Percentiles rank a stretch among this genome's conserved stretches.
phyloP scores from a whole-genome alignment of 2,888 invertebrate genomes.

The Dolomedes plantarius region DNA sequence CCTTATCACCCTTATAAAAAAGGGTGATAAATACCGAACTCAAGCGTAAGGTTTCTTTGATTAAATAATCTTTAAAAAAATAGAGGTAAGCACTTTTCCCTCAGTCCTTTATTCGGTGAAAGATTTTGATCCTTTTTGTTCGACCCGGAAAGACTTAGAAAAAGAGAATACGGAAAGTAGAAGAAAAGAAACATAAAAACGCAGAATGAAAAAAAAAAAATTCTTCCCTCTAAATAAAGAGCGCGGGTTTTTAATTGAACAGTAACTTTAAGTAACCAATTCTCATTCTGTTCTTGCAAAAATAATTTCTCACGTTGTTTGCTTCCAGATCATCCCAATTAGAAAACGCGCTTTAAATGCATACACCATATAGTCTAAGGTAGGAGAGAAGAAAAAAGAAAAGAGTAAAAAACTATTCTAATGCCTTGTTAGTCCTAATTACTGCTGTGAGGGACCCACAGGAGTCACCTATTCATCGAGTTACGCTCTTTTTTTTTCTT shows the following conservation, averaged over 20 bases:
- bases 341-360: slow-evolving; percentile 48
- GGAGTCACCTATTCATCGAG: slow-evolving; percentile 50
- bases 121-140: slow-evolving; percentile 3
- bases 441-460: slow-evolving; percentile 33
- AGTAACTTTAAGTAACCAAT: slow-evolving; percentile 35
- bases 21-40: not conserved
- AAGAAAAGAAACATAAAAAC: not conserved
- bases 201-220: not conserved
- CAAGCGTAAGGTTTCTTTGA: slow-evolving; percentile 1
- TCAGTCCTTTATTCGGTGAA: not conserved
- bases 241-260: slow-evolving; percentile 21
- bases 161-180: not conserved
- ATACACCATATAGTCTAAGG: not conserved
- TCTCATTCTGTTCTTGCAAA: slow-evolving; percentile 34
- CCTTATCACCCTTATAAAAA: not conserved
- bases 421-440: slow-evolving; percentile 65
- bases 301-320: slow-evolving; percentile 37
- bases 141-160: not conserved
- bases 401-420: not conserved
- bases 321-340: slow-evolving; percentile 53
- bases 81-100: not conserved
- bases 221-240: not conserved
- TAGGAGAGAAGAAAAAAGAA: not conserved
- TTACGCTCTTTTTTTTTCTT: no score
- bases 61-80: not conserved